Evolutionary conservation across 2,797 vertebrate genomes (phyloP), one percentile per base, ranked within the genome.

Genomic region (Sphenodon punctatus): DNA sequence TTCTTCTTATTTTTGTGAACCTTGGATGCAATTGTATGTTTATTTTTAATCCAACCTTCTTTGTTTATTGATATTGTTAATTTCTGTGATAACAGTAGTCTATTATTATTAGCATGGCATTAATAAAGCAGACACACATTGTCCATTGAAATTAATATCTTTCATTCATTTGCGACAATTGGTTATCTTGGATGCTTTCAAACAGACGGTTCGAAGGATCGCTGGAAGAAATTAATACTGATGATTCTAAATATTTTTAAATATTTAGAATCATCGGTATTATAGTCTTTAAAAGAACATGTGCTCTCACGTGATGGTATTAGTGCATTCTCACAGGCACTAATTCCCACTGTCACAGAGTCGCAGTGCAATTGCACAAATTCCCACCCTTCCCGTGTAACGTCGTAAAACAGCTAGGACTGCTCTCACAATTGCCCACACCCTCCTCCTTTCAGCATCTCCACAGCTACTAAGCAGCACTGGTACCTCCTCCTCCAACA

Each of bases 41-140:
- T 77, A 63, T 82, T 88, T 89, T 88, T 77, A 87, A 75, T 79
- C 73, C 53, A 84, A 88, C 86, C 83, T 82, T 87, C 73, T 46
- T 74, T 70, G 43, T 61, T n/a, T n/a, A n/a, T n/a, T n/a, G n/a
- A 86, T 89, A 85, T 73, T 75, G 49, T 60, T 72, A n/a, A 84
- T 85, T 85, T 84, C 70, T 70, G 65, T 0, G 2, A 83, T 78
- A 83, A 84, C 91, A 81, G 75, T 16, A 1, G 74, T 77, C 38
- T 79, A 72, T 74, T 87, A 88, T 85, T 90, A 89, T 90, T 89
- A 91, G 61, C 58, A 55, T 66, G 5, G 14, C 71, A 25, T 59
- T 78, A 61, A 61, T 60, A 88, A 85, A 80, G 80, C 66, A 3
- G 70, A 79, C 60, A 58, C 27, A 70, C 69, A 69, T 78, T 72